Percentiles rank a stretch among this genome's conserved stretches.
phyloP scores from a whole-genome alignment of 1,140 invertebrate species.

The Drosophila parabipectinata region DNA sequence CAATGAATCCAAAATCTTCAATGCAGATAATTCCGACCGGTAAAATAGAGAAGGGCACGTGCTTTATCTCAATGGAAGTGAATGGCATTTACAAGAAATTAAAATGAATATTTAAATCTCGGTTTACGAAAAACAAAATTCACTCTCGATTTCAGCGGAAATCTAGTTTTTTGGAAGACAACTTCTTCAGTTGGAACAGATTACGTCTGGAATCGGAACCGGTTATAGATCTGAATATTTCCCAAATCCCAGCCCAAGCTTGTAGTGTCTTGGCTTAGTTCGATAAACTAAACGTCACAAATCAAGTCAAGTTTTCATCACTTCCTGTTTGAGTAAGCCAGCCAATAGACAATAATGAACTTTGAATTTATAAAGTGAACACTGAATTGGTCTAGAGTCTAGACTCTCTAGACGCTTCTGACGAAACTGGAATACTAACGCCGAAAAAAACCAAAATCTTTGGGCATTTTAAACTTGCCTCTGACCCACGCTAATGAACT shows the following conservation, averaged over 20 bases:
- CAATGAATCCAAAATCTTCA: slow-evolving; percentile 20
- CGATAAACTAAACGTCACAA: slow-evolving; percentile 56
- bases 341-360: slow-evolving; percentile 36
- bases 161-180: slow-evolving; percentile 32
- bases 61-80: slow-evolving; percentile 10
- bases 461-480: background rate
- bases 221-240: slow-evolving; percentile 42
- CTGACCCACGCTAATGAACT: slow-evolving; percentile 32
- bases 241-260: slow-evolving; percentile 21
- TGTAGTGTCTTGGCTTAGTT: slow-evolving; percentile 26
- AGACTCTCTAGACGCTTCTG: slow-evolving; percentile 33
- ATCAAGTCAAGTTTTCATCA: slow-evolving; percentile 54
- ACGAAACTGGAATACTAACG: slow-evolving; percentile 39
- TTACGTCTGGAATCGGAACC: slow-evolving; percentile 58
- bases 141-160: slow-evolving; percentile 67
- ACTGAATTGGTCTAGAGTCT: background rate
- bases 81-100: slow-evolving; percentile 48
- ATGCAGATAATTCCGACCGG: slow-evolving; percentile 22
- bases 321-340: slow-evolving; percentile 36
- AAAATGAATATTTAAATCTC: slow-evolving; percentile 44
- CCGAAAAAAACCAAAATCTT: slow-evolving; percentile 9
- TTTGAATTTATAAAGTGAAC: slow-evolving; percentile 9
- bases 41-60: slow-evolving; percentile 37
- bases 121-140: slow-evolving; percentile 15
- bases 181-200: slow-evolving; percentile 39